A percentile compares a stretch with the other conserved stretches of the same genome.
phyloP scores from a whole-genome alignment of 2,797 vertebrate genomes.

The Apodemus agrarius region DNA sequence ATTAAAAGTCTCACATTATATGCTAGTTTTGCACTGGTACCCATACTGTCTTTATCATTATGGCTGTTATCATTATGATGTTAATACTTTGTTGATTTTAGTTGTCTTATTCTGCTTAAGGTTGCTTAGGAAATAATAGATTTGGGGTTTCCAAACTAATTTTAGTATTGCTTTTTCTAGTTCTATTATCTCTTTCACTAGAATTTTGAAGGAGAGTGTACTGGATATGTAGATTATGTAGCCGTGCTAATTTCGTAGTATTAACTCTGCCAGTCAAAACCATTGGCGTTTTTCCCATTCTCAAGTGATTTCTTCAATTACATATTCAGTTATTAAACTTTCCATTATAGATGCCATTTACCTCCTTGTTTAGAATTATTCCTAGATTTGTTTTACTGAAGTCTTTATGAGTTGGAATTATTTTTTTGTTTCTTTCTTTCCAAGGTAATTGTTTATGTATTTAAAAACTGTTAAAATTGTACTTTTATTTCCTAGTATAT shows the following conservation, averaged over 20 bases:
- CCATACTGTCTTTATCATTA: not conserved
- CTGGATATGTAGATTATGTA: not conserved
- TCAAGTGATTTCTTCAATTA: not conserved
- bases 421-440: not conserved
- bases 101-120: not conserved
- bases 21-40: not conserved
- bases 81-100: not conserved
- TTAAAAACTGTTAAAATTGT: not conserved
- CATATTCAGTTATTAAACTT: not conserved
- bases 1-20: accelerated
- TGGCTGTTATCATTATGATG: too few relatives aligned
- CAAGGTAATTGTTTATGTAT: not conserved
- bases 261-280: not conserved
- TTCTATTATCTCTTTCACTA: not conserved
- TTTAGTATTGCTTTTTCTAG: not conserved
- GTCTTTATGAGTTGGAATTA: not conserved
- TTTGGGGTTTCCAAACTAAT: not conserved
- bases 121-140: not conserved
- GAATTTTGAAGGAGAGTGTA: not conserved
- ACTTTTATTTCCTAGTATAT: not conserved
- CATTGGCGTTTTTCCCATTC: not conserved
- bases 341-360: not conserved
- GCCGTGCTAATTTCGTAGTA: not conserved
- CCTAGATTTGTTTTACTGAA: not conserved
- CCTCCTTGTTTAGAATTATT: not conserved